Evolutionary conservation across 2,113 vertebrate genomes (phyloP), one percentile per base, ranked within the genome.

Genomic region (Hippopotamus amphibius): DNA sequence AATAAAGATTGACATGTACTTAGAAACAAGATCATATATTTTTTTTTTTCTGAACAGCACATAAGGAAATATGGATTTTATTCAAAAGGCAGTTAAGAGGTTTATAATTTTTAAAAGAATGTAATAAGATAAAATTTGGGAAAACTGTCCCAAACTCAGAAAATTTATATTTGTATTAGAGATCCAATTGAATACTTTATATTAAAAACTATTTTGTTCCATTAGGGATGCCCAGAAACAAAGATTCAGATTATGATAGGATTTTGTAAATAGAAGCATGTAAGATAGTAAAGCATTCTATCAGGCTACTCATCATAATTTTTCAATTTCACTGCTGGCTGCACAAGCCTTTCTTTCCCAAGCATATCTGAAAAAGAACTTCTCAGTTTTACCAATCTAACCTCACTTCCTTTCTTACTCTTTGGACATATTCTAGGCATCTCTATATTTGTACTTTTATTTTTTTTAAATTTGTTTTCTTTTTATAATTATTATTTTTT

Each of bases 51-150:
- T 43, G 22, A 82, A 21, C 12, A 57, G 14, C 19, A 84, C 3
- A 71, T 68, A 83, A 79, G 21, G 17, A 63, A 71, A 71, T 63
- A 95, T 19, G 24, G 24, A 93, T 80, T 94, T 88, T 79, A 80
- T 48, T 96, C 71, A 66, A 89, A 92, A 89, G 30, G 4, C 21
- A 95, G 28, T 43, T 72, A 93, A 59, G 15, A 89, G 9, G 24
- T 53, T 92, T 63, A 89, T 72, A 50, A 57, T 50, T 84, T 74
- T 72, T 26, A 41, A 79, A 43, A 71, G 17, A 88, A 50, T n/a
- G 1, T n/a, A 77, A 72, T 79, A 66, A 84, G 15, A 57, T 66
- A 80, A 90, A 86, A 86, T 22, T 14, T 57, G 55, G 63, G 24
- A 81, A 57, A 80, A 50, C 12, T 46, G 4, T 71, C 85, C 93